These are phyloP conservation scores for Sternotherus odoratus DNA, from an alignment of 2,797 vertebrate species.

Conservation along the genomic window DNA sequence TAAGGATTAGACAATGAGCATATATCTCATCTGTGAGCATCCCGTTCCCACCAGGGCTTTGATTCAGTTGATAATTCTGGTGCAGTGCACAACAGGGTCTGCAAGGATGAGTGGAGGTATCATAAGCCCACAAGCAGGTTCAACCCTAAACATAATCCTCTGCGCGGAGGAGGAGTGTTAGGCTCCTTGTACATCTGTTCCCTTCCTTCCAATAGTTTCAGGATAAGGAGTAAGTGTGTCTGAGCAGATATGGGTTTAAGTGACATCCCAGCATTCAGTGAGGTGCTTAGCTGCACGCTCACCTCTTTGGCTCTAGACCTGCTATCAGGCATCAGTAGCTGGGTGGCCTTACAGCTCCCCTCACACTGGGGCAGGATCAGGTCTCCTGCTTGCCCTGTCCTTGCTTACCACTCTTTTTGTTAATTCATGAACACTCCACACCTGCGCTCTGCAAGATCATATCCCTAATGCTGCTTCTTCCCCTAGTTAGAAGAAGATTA, in stretches of 20 bases:
- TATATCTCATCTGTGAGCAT: not conserved
- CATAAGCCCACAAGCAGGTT: not conserved
- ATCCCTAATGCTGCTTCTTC: not conserved
- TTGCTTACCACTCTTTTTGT: not conserved
- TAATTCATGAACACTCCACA: not conserved
- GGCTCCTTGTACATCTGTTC: not conserved
- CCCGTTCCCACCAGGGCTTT: not conserved
- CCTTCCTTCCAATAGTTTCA: not conserved
- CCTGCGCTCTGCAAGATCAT: not conserved
- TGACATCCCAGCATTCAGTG: not conserved
- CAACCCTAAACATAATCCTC: not conserved
- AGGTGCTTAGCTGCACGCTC: not conserved
- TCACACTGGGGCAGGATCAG: not conserved
- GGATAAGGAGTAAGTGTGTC: not conserved
- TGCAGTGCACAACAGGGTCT: not conserved
- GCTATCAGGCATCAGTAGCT: not conserved
- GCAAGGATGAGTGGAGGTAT: not conserved
- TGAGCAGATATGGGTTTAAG: not conserved
- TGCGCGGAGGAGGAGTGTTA: not conserved
- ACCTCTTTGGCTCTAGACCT: not conserved
- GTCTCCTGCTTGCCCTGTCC: not conserved
- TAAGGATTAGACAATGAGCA: not conserved
- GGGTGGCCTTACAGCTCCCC: not conserved
- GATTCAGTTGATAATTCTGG: not conserved
- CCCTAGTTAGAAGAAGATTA: not conserved